phyloP scores from a whole-genome alignment of 2,113 vertebrate genomes.

The Rhadina sibilatrix region DNA sequence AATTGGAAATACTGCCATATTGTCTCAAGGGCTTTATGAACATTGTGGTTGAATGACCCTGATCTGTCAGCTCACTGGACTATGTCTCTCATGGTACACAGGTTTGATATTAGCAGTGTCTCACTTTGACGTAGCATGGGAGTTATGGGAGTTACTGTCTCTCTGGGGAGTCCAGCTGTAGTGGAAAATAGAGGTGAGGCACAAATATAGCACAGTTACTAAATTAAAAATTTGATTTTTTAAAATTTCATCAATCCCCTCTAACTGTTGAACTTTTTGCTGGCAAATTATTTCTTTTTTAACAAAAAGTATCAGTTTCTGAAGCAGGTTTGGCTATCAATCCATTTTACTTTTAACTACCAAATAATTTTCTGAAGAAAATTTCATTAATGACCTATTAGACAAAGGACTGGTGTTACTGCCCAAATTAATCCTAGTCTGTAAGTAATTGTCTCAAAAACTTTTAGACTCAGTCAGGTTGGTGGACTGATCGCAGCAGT shows the following conservation, averaged over 20 bases:
- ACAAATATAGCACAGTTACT: neutral
- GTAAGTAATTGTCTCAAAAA: neutral
- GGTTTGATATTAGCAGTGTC: neutral
- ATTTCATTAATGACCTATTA: neutral
- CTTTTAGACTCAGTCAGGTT: neutral
- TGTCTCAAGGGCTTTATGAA: neutral
- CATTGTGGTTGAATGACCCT: neutral
- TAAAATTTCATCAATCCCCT: neutral
- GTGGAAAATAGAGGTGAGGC: neutral
- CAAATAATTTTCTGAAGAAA: neutral
- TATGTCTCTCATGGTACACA: neutral
- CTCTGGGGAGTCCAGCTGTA: neutral
- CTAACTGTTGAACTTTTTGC: neutral
- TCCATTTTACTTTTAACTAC: neutral
- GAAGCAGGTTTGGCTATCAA: neutral
- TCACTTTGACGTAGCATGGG: neutral
- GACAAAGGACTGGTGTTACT: neutral
- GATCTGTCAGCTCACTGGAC: neutral
- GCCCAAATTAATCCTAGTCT: accelerated
- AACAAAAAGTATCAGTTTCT: neutral
- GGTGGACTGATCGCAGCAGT: neutral
- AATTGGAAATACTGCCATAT: neutral
- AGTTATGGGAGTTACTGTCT: neutral
- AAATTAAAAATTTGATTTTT: neutral
- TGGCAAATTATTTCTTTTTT: neutral